Conservation (phyloP, 2,888 invertebrate species). For the Mythimna vitellina region DNA sequence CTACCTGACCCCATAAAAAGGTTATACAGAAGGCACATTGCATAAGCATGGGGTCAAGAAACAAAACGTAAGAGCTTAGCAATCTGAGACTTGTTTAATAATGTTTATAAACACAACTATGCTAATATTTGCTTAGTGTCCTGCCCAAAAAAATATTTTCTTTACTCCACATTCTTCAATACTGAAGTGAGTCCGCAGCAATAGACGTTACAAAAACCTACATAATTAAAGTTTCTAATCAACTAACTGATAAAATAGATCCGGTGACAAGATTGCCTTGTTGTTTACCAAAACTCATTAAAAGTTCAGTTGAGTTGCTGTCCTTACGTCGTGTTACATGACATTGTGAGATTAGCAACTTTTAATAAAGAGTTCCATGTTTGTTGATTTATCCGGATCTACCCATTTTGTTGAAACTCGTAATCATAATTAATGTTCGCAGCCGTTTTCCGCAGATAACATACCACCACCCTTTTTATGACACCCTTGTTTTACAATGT, state of each 20-base stretch:
- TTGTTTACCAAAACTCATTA: slow-evolving; percentile 31
- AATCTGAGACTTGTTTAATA: not conserved
- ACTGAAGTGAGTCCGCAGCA: not conserved
- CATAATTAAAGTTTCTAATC: slow-evolving; percentile 1
- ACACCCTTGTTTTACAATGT: slow-evolving; percentile 75
- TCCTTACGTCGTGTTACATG: not conserved
- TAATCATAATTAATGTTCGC: slow-evolving; percentile 81
- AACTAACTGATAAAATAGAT: slow-evolving; percentile 10
- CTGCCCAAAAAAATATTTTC: not conserved
- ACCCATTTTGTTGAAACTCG: slow-evolving; percentile 59
- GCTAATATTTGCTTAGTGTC: not conserved
- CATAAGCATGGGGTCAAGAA: not conserved
- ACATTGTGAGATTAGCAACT: slow-evolving; percentile 23
- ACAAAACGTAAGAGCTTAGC: not conserved
- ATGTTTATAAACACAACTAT: not conserved
- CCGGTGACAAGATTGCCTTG: slow-evolving; percentile 12
- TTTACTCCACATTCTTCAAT: not conserved
- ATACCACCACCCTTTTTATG: slow-evolving; percentile 76
- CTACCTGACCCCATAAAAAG: slow-evolving; percentile 44
- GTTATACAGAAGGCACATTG: slow-evolving; percentile 40
- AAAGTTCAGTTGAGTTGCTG: slow-evolving; percentile 20
- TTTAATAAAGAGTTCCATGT: slow-evolving; percentile 38
- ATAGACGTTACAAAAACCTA: not conserved
- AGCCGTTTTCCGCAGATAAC: slow-evolving; percentile 71
- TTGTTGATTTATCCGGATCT: slow-evolving; percentile 36